A percentile compares a stretch with the other conserved stretches of the same genome.
These are phyloP conservation scores for Hycleus phaleratus DNA, from an alignment of 1,140 invertebrate species.

Conservation along the genomic window DNA sequence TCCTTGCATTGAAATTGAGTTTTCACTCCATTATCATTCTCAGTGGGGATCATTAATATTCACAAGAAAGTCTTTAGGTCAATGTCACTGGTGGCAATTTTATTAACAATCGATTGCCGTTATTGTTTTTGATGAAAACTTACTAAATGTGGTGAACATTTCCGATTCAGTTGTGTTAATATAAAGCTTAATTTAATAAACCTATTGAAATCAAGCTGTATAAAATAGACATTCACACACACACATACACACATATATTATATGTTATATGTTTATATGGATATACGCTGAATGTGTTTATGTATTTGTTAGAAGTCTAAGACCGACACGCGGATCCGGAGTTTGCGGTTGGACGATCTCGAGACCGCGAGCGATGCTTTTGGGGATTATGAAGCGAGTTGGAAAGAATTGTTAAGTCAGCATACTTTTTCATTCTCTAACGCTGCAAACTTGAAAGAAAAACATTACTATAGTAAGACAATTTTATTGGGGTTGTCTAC, in stretches of 20 bases:
- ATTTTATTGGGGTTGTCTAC: slow-evolving; percentile 25
- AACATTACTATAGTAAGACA: slow-evolving; percentile 23
- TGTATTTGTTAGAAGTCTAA: slow-evolving; percentile 2
- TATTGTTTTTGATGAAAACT: no score
- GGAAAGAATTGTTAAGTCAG: slow-evolving; percentile 29
- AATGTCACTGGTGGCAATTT: background rate
- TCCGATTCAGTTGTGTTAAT: no score
- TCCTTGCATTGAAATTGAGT: no score
- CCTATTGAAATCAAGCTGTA: no score
- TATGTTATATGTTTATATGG: background rate
- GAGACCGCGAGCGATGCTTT: slow-evolving; percentile 25
- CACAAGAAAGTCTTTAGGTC: background rate
- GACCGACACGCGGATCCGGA: slow-evolving; percentile 12
- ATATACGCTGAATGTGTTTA: background rate
- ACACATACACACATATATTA: background rate
- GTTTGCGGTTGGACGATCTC: slow-evolving; percentile 19
- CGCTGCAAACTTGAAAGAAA: slow-evolving; percentile 19
- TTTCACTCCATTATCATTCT: no score
- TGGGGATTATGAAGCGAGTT: slow-evolving; percentile 28
- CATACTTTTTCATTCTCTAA: slow-evolving; percentile 26
- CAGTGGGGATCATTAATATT: background rate
- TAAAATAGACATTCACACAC: no score
- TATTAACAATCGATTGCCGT: no score
- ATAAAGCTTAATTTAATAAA: no score
- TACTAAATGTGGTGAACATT: no score